phyloP scores from a whole-genome alignment of 2,888 invertebrate species.

The Gibbula magus region DNA sequence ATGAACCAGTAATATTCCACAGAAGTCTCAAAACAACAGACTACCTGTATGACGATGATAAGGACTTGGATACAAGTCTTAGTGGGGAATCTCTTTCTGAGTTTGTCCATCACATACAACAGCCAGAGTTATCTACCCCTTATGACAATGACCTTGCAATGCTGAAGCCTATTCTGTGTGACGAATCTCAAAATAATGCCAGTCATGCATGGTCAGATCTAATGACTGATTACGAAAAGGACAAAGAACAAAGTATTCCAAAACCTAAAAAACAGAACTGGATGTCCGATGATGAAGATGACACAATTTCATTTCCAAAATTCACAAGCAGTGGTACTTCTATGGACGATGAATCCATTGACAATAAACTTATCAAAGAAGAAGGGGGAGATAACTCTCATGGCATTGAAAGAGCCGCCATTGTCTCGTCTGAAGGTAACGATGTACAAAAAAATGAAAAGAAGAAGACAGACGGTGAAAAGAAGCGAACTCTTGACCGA shows the following conservation, averaged over 20 bases:
- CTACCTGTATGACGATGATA: conserved; percentile 60
- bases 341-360: not conserved
- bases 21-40: conserved; percentile 52
- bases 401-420: not conserved
- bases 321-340: not conserved
- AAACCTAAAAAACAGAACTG: conserved; percentile 27
- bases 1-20: conserved; percentile 68
- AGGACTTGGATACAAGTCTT: conserved; percentile 66
- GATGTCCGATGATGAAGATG: conserved; percentile 12
- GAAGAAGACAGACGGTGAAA: not conserved
- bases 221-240: conserved; percentile 21
- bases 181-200: conserved; percentile 9
- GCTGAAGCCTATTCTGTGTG: conserved; percentile 22
- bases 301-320: not conserved
- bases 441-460: not conserved
- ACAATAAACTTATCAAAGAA: not conserved
- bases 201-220: conserved; percentile 23
- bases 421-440: not conserved
- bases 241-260: conserved; percentile 25
- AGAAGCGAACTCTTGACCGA: conserved; percentile 22
- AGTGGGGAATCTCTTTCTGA: conserved; percentile 46
- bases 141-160: conserved; percentile 50
- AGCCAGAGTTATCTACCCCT: not conserved
- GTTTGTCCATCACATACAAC: conserved; percentile 18
- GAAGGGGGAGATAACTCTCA: conserved; percentile 1